phyloP scores from a whole-genome alignment of 2,888 invertebrate species.

The Digitonthophagus gazella region DNA sequence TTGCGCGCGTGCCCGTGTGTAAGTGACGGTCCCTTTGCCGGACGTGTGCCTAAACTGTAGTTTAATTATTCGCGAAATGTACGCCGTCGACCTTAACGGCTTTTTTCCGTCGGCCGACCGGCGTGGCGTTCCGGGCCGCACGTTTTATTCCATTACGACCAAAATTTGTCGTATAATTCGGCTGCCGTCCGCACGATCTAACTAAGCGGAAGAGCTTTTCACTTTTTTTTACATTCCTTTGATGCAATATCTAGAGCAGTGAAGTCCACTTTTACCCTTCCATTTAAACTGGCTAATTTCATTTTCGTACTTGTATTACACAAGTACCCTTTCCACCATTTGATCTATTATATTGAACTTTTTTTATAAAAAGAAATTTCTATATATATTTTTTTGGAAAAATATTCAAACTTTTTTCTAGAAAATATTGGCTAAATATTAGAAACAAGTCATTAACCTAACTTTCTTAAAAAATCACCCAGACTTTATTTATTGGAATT shows the following conservation, averaged over 20 bases:
- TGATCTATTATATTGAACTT: too few species aligned
- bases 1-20: conserved; percentile 1
- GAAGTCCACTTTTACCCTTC: not conserved
- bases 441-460: too few species aligned
- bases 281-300: not conserved
- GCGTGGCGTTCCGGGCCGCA: not conserved
- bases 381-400: too few species aligned
- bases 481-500: too few species aligned
- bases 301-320: not conserved
- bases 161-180: not conserved
- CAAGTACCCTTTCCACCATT: not conserved
- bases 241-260: not conserved
- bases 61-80: conserved; percentile 19
- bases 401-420: too few species aligned
- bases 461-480: too few species aligned
- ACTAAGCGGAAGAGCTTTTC: not conserved
- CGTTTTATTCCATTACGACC: conserved; percentile 19
- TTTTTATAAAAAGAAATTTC: too few species aligned
- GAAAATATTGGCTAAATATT: too few species aligned
- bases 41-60: conserved; percentile 21
- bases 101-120: conserved; percentile 8
- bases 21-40: conserved; percentile 15
- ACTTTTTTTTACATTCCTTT: not conserved
- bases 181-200: not conserved
- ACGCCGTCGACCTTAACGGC: not conserved